A percentile compares a stretch with the other conserved stretches of the same genome.
Conservation (phyloP, 1,140 invertebrate genomes). For the Ceratosolen solmsi region DNA sequence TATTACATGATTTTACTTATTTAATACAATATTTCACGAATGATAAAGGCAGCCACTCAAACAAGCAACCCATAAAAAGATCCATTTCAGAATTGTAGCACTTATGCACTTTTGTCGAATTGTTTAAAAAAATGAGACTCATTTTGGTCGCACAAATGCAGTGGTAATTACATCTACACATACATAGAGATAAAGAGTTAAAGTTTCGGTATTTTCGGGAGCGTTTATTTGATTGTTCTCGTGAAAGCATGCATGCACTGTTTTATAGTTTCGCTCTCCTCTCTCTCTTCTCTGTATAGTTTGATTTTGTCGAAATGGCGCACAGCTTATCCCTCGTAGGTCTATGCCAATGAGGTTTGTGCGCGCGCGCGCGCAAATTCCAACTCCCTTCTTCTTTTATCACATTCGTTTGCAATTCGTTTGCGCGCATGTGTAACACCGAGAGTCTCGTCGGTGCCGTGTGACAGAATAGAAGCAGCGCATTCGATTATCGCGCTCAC, state of each 20-base stretch:
- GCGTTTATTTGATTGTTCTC: background rate
- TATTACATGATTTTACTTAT: no score
- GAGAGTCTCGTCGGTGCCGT: constrained; percentile 19
- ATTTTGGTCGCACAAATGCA: background rate
- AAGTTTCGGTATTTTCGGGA: no score
- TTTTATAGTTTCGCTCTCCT: no score
- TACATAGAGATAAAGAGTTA: no score
- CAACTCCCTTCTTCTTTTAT: background rate
- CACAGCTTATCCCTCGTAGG: background rate
- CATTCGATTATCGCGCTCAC: background rate
- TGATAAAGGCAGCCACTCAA: no score
- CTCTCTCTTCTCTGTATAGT: no score
- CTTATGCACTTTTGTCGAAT: no score
- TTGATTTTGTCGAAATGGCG: no score
- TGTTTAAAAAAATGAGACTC: no score
- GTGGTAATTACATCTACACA: no score
- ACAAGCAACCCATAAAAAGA: no score
- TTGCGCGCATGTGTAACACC: background rate
- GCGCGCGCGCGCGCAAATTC: background rate
- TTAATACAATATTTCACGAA: background rate
- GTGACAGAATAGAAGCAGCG: background rate
- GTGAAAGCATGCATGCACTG: background rate
- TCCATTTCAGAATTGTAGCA: no score
- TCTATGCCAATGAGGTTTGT: background rate
- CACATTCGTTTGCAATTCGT: background rate